Evolutionary conservation across 2,113 vertebrate genomes (phyloP).

Genomic region (Odontesthes bonariensis): DNA sequence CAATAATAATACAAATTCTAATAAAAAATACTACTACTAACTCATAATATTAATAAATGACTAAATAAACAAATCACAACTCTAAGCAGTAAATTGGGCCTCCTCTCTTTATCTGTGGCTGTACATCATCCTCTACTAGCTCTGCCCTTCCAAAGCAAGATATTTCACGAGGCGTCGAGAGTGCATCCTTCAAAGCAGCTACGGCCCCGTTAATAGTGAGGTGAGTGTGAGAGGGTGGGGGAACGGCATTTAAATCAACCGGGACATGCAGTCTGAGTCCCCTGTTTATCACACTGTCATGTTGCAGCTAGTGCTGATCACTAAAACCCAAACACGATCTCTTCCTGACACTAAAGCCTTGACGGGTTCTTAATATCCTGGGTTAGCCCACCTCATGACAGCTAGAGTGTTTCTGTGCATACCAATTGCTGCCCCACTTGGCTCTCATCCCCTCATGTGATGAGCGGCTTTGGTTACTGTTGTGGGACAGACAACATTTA

Average conservation of each 20-base stretch:
- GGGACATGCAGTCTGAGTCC: slow-evolving; percentile 30
- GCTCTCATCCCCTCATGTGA: slow-evolving; percentile 52
- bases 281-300: slow-evolving; percentile 68
- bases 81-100: slow-evolving; percentile 1
- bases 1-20: too few species aligned
- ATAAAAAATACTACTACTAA: too few species aligned
- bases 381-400: slow-evolving; percentile 72
- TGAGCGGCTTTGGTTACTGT: slow-evolving; percentile 49
- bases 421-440: slow-evolving; percentile 57
- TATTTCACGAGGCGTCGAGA: slow-evolving; percentile 41
- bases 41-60: too few species aligned
- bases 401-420: slow-evolving; percentile 59
- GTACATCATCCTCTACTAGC: not conserved
- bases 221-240: slow-evolving; percentile 13
- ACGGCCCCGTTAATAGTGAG: slow-evolving; percentile 50
- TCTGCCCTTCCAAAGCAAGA: slow-evolving; percentile 24
- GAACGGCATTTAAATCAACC: slow-evolving; percentile 69
- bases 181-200: slow-evolving; percentile 52
- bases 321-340: slow-evolving; percentile 74
- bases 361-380: slow-evolving; percentile 71
- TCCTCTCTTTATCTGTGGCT: slow-evolving; percentile 9
- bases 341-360: slow-evolving; percentile 60
- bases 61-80: too few species aligned
- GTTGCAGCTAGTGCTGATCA: slow-evolving; percentile 64
- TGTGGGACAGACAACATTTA: slow-evolving; percentile 52